Base-by-base conservation (phyloP, 2,888 invertebrate genomes). In the Exocentrus adspersus region DNA sequence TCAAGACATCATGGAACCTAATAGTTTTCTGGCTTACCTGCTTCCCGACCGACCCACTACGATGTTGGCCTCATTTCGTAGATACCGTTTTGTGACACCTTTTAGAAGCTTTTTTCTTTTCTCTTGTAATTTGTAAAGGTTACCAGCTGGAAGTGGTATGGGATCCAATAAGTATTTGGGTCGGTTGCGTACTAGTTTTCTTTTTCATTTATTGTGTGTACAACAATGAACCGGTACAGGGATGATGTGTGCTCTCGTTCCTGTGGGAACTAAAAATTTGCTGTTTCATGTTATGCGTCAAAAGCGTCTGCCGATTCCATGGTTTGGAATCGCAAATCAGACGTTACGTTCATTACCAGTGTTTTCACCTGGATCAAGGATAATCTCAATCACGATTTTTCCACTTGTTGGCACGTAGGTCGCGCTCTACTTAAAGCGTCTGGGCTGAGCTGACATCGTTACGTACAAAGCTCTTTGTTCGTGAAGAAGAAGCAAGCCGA, bases 71-170 rank as follows among this genome's bases (percentile, higher is more conserved):
- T 70, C 69, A 62, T 72, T 73, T 71, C 57, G 17, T 64, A 66
- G 71, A 65, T 72, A 72, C 72, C 71, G 74, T 72, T 74, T 70
- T 65, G 65, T 65, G 61, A 65, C 63, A 69, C 67, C 64, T 66
- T 56, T 60, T n/a, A 45, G 6, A 37, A 37, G 57, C 57, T 63
- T 59, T 63, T 64, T 60, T 56, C 60, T 60, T 20, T 16, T 58
- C 21, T 28, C 42, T 17, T 32, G 10, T 9, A 10, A n/a, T n/a
- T n/a, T n/a, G n/a, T n/a, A n/a, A n/a, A n/a, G n/a, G n/a, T n/a
- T n/a, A n/a, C n/a, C n/a, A n/a, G n/a, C n/a, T n/a, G n/a, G n/a
- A n/a, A n/a, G n/a, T n/a, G n/a, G n/a, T n/a, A n/a, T 37, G n/a
- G 24, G 24, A 24, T 14, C 37, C 3, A 37, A 32, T 52, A 32